Evolutionary conservation across 2,888 invertebrate species (phyloP).

Genomic region (Tinea semifulvella): DNA sequence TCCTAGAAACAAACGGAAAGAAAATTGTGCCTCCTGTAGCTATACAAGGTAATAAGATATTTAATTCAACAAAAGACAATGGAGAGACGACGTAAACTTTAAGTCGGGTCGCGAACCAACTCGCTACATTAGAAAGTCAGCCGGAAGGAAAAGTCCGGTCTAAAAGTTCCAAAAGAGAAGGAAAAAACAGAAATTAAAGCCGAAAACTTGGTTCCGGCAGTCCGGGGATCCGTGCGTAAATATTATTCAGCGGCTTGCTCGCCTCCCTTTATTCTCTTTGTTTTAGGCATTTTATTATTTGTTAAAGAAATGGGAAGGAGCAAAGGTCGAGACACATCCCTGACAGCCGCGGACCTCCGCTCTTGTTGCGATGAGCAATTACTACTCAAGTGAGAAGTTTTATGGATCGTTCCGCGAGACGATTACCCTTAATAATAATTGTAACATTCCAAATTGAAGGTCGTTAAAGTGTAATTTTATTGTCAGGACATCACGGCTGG

Average conservation of each 20-base stretch:
- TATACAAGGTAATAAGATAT: constrained; percentile 26
- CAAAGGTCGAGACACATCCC: constrained; percentile 2
- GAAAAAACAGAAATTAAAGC: constrained; percentile 38
- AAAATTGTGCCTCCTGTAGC: constrained; percentile 29
- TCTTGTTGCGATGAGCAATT: too few relatives aligned
- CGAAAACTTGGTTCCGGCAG: constrained; percentile 47
- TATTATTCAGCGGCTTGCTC: constrained; percentile 51
- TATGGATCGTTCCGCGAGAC: background rate
- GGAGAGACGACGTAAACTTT: constrained; percentile 42
- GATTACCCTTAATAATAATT: background rate
- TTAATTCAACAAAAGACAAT: constrained; percentile 44
- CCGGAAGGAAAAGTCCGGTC: constrained; percentile 38
- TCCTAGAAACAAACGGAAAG: constrained; percentile 17
- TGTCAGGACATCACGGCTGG: constrained; percentile 20
- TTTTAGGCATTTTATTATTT: constrained; percentile 33
- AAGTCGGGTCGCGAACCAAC: constrained; percentile 36
- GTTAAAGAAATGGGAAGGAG: constrained; percentile 6
- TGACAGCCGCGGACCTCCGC: too few relatives aligned
- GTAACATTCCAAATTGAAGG: constrained; percentile 14
- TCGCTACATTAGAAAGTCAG: constrained; percentile 44
- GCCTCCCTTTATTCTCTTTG: constrained; percentile 44
- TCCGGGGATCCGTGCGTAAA: constrained; percentile 42
- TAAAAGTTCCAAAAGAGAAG: constrained; percentile 9
- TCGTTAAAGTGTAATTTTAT: constrained; percentile 40
- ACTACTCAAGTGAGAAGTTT: background rate